phyloP scores from a whole-genome alignment of 2,888 invertebrate genomes.

The Elgonia sp. region DNA sequence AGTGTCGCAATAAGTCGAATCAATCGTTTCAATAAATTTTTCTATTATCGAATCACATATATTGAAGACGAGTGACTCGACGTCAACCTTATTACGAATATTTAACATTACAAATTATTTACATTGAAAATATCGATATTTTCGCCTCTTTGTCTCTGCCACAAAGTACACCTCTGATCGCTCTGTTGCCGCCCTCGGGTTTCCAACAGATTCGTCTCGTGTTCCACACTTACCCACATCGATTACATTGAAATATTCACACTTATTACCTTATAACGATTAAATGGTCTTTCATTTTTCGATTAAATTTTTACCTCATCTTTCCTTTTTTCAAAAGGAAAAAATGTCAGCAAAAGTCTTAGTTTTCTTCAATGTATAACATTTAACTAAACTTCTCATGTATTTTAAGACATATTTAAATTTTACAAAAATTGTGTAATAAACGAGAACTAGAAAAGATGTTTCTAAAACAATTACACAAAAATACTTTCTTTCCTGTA shows the following conservation, averaged over 20 bases:
- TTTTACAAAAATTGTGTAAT: no score
- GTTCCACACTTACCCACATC: slow-evolving; percentile 79
- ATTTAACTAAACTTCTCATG: no score
- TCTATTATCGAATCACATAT: slow-evolving; percentile 24
- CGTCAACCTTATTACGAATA: slow-evolving; percentile 64
- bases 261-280: slow-evolving; percentile 25
- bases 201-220: slow-evolving; percentile 83
- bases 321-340: neutral
- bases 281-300: slow-evolving; percentile 11
- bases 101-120: slow-evolving; percentile 62
- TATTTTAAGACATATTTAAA: no score
- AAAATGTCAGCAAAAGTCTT: no score
- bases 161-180: slow-evolving; percentile 86
- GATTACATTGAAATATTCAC: slow-evolving; percentile 26
- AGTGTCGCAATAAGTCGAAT: slow-evolving; percentile 59
- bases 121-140: slow-evolving; percentile 58
- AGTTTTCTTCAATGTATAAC: no score
- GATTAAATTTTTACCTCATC: slow-evolving; percentile 31
- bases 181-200: slow-evolving; percentile 85
- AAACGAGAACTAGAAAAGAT: no score
- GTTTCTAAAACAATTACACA: no score
- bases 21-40: slow-evolving; percentile 46
- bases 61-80: slow-evolving; percentile 59
- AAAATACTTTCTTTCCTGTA: no score
- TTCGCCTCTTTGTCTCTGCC: slow-evolving; percentile 81